Evolutionary conservation across 2,888 invertebrate species (phyloP).

Genomic region (Caenorhabditis auriculariae): DNA sequence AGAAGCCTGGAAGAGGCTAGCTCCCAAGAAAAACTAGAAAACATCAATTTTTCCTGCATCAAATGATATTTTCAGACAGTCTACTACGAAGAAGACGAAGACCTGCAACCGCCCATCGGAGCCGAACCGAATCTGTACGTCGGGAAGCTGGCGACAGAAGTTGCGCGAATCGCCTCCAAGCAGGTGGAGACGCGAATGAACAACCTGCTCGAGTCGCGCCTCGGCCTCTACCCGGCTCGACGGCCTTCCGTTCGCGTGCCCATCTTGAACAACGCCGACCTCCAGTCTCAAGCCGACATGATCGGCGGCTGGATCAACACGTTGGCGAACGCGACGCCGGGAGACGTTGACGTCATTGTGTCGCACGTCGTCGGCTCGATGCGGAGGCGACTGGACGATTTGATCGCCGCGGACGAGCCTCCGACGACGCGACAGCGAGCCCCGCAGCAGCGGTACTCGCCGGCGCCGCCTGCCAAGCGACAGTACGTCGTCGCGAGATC

Average conservation of each 20-base stretch:
- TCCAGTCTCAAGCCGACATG: constrained; percentile 9
- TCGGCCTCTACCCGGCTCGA: constrained; percentile 4
- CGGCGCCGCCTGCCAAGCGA: too few species aligned
- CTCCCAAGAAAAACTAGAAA: too few species aligned
- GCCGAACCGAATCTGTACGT: too few species aligned
- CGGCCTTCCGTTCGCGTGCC: not conserved
- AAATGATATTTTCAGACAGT: constrained; percentile 1
- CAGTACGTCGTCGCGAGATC: too few species aligned
- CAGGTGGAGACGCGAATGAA: constrained; percentile 14
- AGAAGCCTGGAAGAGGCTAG: too few species aligned
- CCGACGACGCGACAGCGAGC: too few species aligned
- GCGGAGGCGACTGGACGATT: constrained; percentile 17
- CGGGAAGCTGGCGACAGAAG: too few species aligned
- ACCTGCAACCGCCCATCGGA: not conserved
- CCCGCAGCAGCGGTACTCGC: too few species aligned
- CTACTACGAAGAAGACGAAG: constrained; percentile 12
- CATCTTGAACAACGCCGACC: constrained; percentile 1
- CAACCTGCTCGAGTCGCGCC: constrained; percentile 2
- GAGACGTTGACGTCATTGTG: constrained; percentile 16
- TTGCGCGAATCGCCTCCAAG: constrained; percentile 4
- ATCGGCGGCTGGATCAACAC: constrained; percentile 18
- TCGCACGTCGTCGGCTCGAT: constrained; percentile 12
- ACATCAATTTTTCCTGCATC: too few species aligned
- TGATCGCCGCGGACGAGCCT: too few species aligned
- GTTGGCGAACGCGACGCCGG: constrained; percentile 4